A percentile compares a stretch with the other conserved stretches of the same genome.
Evolutionary conservation across 2,888 invertebrate genomes (phyloP).

Genomic region (Furcula furcula): DNA sequence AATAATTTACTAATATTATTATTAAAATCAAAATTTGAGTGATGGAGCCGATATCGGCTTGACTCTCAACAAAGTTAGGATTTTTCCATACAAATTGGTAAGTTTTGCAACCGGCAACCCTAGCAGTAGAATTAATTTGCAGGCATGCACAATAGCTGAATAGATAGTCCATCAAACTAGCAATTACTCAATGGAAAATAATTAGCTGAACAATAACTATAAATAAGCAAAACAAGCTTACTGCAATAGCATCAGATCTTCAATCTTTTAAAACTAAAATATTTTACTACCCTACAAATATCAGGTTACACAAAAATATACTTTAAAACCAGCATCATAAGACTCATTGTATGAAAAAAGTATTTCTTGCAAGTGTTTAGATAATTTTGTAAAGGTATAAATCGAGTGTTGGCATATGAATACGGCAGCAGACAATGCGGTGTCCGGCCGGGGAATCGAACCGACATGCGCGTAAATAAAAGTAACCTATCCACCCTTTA

Average conservation of each 20-base stretch:
- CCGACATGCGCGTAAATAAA: conserved; percentile 51
- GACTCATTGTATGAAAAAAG: not conserved
- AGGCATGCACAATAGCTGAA: conserved; percentile 19
- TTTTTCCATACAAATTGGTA: too few species aligned
- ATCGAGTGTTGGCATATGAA: conserved; percentile 72
- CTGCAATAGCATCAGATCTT: conserved; percentile 53
- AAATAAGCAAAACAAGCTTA: conserved; percentile 56
- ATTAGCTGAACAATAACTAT: conserved; percentile 60
- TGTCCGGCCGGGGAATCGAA: conserved; percentile 44
- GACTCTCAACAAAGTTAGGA: too few species aligned
- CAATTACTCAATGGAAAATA: conserved; percentile 69
- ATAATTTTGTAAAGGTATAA: conserved; percentile 50
- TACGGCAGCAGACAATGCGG: conserved; percentile 61
- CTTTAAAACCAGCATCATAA: not conserved
- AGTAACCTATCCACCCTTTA: conserved; percentile 54
- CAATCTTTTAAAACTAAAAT: conserved; percentile 6
- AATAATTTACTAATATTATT: too few species aligned
- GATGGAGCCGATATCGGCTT: too few species aligned
- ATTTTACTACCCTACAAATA: not conserved
- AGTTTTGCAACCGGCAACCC: too few species aligned
- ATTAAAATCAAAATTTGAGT: too few species aligned
- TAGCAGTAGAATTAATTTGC: too few species aligned
- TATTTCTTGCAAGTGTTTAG: not conserved
- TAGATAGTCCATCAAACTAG: conserved; percentile 43
- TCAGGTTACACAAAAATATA: not conserved